Base-by-base conservation (phyloP, 1,140 invertebrate genomes). In the Lordiphosa collinella region DNA sequence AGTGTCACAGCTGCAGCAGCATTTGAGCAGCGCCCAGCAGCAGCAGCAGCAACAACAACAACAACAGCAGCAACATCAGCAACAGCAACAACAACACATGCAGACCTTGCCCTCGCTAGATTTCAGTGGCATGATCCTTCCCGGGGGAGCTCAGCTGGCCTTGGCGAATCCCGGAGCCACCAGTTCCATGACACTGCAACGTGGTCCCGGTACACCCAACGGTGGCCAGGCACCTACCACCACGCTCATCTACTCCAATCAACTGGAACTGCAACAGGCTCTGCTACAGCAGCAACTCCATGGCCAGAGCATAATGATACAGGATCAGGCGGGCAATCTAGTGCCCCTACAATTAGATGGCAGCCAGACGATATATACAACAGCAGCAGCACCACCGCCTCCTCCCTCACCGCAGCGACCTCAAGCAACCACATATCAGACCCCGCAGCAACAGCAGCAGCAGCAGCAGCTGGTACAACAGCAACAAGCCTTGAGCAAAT, bases 291-390 rank as follows among this genome's bases (percentile, higher is more conserved):
- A 88, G 5, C 80, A 86, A 43, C 46, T 88, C 60, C 86, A 88
- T 25, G 86, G 86, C 5, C 86, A 88, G 38, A 88, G 86, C 59
- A 88, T 88, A 10, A 88, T 88, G 86, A 88, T 88, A 36, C 86
- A 88, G 50, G 86, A 88, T 59, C 86, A 88, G 53, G 80, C 86
- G 6, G 86, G 86, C 12, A 88, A 88, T 48, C 58, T 88, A 37
- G 86, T 88, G 58, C 86, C 86, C 0, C 48, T 88, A 18, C 86
- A 88, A 13, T 40, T 86, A 51, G 80, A 86, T 29, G 80, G 86
- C 16, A 70, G 66, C n/a, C 86, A 88, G 49, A 80, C 86, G 32
- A 87, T 88, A 48, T 88, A 88, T 37, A 84, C 86, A 3, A 88
- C 86, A 14, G 46, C 80, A 22, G 57, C 49, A 25, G 22, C 22